Conservation (phyloP, 2,888 invertebrate species). For the Euproctis similis region DNA sequence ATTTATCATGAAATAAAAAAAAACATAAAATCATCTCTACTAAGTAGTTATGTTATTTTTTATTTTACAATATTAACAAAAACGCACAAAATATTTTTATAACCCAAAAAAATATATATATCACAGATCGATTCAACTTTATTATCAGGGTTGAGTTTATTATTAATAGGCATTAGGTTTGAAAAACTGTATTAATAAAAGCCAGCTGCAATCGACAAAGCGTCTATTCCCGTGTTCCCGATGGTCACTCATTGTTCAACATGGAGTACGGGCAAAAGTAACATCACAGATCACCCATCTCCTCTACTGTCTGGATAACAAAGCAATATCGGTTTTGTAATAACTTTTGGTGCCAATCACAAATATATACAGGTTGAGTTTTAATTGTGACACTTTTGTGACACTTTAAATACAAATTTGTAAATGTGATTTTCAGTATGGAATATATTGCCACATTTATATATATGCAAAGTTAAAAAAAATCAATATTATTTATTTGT, state of each 20-base stretch:
- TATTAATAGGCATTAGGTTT: conserved; percentile 42
- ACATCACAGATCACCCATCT: conserved; percentile 61
- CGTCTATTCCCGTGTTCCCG: conserved; percentile 44
- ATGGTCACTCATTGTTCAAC: conserved; percentile 70
- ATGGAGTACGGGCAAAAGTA: conserved; percentile 46
- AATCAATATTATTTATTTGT: no score
- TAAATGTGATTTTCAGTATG: no score
- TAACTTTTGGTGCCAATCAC: conserved; percentile 46
- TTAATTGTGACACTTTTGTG: no score
- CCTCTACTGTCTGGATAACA: conserved; percentile 44
- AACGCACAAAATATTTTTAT: no score
- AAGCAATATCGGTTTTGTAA: conserved; percentile 50
- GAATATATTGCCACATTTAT: no score
- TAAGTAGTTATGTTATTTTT: no score
- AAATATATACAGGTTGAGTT: conserved; percentile 21
- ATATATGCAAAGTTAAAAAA: no score
- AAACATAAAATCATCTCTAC: no score
- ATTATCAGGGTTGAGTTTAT: conserved; percentile 6
- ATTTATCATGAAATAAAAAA: no score
- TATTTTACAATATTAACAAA: no score
- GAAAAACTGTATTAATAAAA: conserved; percentile 55
- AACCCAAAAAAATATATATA: no score
- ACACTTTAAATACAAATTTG: no score
- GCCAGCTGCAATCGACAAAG: conserved; percentile 63
- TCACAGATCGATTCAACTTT: conserved; percentile 4